Evolutionary conservation across 2,888 invertebrate species (phyloP).

Genomic region (Linyphia triangularis): DNA sequence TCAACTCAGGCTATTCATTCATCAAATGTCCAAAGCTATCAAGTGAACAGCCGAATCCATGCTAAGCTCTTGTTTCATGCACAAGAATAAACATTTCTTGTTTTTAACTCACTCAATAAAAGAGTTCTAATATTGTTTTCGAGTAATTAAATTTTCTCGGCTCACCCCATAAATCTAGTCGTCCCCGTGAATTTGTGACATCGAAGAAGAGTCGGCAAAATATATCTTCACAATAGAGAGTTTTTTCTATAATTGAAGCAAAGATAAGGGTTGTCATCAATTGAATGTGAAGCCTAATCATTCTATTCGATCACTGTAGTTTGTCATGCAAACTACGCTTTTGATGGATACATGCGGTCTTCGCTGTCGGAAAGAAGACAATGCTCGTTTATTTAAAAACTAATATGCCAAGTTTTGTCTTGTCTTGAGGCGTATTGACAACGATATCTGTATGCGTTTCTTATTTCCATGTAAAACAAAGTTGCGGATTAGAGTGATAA

Average conservation of each 20-base stretch:
- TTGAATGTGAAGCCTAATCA: constrained; percentile 43
- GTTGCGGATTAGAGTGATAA: too few relatives aligned
- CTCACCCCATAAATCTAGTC: constrained; percentile 1
- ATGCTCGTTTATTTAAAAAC: background rate
- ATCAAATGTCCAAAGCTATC: constrained; percentile 28
- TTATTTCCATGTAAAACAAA: too few relatives aligned
- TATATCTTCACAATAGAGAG: background rate
- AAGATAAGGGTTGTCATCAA: constrained; percentile 52
- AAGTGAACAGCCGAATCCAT: background rate
- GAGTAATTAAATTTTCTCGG: constrained; percentile 33
- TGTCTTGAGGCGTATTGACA: background rate
- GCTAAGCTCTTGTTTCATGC: constrained; percentile 15
- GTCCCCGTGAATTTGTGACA: too few relatives aligned
- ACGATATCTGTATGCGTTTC: too few relatives aligned
- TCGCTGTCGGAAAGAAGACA: background rate
- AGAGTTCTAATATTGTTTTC: constrained; percentile 7
- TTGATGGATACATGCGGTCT: constrained; percentile 42
- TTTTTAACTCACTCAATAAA: constrained; percentile 44
- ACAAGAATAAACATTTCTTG: constrained; percentile 44
- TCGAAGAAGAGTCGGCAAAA: constrained; percentile 13
- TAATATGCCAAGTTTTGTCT: background rate
- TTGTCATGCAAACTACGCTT: constrained; percentile 42
- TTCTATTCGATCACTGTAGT: constrained; percentile 23
- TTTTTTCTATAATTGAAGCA: constrained; percentile 39
- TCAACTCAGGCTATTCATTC: constrained; percentile 29